Evolutionary conservation across 2,888 invertebrate genomes (phyloP).

Genomic region (Xestia ashworthii): DNA sequence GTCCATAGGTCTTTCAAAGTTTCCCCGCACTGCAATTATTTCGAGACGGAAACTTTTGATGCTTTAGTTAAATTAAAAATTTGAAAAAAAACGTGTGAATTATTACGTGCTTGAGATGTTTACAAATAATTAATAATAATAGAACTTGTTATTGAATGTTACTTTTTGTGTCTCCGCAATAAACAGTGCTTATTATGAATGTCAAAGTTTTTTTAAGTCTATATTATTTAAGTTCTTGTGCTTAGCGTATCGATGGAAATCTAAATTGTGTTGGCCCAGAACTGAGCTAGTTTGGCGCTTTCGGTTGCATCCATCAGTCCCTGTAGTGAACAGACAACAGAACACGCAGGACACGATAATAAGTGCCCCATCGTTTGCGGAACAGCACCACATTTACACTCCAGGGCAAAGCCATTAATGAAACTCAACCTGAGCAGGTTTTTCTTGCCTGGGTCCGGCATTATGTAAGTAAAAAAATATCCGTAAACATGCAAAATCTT

Average conservation of each 20-base stretch:
- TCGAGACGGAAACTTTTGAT: slow-evolving; percentile 54
- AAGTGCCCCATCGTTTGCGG: too few relatives aligned
- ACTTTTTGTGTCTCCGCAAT: background rate
- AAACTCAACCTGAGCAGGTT: too few relatives aligned
- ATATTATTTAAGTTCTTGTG: background rate
- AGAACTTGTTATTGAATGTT: background rate
- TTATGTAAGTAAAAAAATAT: background rate
- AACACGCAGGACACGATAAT: too few relatives aligned
- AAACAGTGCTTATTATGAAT: background rate
- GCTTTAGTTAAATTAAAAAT: slow-evolving; percentile 40
- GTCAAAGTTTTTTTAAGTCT: background rate
- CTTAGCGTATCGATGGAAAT: too few relatives aligned
- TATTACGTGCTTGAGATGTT: slow-evolving; percentile 5
- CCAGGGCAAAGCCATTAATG: too few relatives aligned
- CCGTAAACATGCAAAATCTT: background rate
- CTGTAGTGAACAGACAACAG: too few relatives aligned
- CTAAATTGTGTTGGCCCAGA: too few relatives aligned
- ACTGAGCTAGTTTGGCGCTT: too few relatives aligned
- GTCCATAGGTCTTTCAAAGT: slow-evolving; percentile 61
- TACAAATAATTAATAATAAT: slow-evolving; percentile 4
- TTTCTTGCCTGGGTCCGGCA: background rate
- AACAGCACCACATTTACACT: too few relatives aligned
- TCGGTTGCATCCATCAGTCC: too few relatives aligned
- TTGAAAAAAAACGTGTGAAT: slow-evolving; percentile 16
- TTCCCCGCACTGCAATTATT: slow-evolving; percentile 64